Conservation (phyloP, 2,888 invertebrate genomes). For the Apamea monoglypha region DNA sequence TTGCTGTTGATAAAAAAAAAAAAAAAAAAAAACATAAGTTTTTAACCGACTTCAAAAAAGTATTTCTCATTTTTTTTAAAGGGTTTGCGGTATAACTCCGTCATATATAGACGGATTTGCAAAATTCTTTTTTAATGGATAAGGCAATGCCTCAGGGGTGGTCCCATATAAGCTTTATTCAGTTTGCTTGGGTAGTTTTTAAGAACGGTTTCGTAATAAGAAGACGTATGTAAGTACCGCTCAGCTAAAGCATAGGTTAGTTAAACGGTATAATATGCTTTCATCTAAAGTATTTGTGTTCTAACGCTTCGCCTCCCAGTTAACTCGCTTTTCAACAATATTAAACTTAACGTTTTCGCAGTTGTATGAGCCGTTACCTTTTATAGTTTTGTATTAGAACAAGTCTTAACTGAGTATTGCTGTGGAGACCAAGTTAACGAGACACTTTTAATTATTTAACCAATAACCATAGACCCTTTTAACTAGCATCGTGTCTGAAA, state of each 20-base stretch:
- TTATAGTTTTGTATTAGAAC: conserved; percentile 14
- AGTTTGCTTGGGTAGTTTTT: neutral
- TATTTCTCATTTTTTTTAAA: neutral
- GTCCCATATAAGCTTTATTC: too few relatives aligned
- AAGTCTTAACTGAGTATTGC: neutral
- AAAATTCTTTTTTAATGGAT: too few relatives aligned
- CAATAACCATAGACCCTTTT: neutral
- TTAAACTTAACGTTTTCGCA: conserved; percentile 32
- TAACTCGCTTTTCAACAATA: conserved; percentile 22
- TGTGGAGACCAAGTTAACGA: neutral
- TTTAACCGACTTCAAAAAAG: neutral
- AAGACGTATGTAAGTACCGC: conserved; percentile 25
- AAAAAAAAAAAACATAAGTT: too few relatives aligned
- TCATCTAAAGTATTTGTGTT: conserved; percentile 27
- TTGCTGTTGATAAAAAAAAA: neutral
- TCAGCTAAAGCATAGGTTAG: conserved; percentile 16
- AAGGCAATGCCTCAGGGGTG: too few relatives aligned
- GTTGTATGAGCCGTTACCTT: conserved; percentile 26
- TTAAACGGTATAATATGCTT: conserved; percentile 29
- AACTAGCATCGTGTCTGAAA: neutral
- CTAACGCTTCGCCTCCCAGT: neutral
- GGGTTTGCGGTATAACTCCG: too few relatives aligned
- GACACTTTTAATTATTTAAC: conserved; percentile 9
- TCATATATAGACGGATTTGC: too few relatives aligned
- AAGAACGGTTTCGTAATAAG: conserved; percentile 17